phyloP scores from a whole-genome alignment of 2,888 invertebrate species.

The Chaetoderma sp. region DNA sequence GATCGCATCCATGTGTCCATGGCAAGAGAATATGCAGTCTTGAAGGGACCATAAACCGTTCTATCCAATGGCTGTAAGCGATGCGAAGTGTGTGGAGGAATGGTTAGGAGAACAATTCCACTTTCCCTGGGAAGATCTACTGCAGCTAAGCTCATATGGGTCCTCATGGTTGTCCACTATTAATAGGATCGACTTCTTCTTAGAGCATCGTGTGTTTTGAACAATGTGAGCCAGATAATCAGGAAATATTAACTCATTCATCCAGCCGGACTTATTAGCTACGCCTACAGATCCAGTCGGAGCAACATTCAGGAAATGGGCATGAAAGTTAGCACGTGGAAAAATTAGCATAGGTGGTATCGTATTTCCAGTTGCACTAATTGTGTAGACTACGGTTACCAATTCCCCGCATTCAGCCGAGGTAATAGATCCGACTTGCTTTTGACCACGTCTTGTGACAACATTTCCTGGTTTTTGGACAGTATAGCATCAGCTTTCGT shows the following conservation, averaged over 20 bases:
- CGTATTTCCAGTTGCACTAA: slow-evolving; percentile 21
- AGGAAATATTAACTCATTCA: slow-evolving; percentile 24
- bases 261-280: slow-evolving; percentile 25
- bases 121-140: slow-evolving; percentile 20
- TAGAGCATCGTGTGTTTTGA: background rate
- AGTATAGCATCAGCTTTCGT: slow-evolving; percentile 2
- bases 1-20: slow-evolving; percentile 58
- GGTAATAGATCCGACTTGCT: background rate
- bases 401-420: slow-evolving; percentile 18
- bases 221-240: slow-evolving; percentile 28
- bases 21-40: slow-evolving; percentile 50
- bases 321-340: slow-evolving; percentile 18
- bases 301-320: slow-evolving; percentile 16
- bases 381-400: slow-evolving; percentile 18
- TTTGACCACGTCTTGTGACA: background rate
- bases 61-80: slow-evolving; percentile 31
- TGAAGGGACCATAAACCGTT: slow-evolving; percentile 54
- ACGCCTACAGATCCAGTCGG: slow-evolving; percentile 23
- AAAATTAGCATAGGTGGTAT: slow-evolving; percentile 35
- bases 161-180: background rate
- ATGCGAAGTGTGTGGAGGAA: slow-evolving; percentile 32
- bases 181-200: background rate
- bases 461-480: slow-evolving; percentile 7
- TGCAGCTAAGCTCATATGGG: slow-evolving; percentile 11
- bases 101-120: slow-evolving; percentile 25